Conservation (phyloP, 2,888 invertebrate genomes). For the Melieria crassipennis region DNA sequence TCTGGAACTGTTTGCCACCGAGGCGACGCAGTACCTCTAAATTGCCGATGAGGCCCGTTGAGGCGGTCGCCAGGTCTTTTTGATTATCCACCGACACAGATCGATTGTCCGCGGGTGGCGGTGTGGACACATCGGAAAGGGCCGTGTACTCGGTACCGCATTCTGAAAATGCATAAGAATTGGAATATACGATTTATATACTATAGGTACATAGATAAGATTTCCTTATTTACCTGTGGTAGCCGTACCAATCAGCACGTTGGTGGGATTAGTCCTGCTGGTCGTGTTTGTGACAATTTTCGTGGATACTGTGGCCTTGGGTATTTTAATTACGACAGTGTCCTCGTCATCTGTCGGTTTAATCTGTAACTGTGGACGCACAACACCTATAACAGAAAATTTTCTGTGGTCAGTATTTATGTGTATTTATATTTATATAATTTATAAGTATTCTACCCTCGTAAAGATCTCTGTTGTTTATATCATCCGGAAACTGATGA, state of each 20-base stretch:
- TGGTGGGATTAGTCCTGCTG: constrained; percentile 22
- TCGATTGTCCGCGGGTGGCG: constrained; percentile 64
- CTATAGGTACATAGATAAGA: too few species aligned
- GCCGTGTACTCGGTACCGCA: constrained; percentile 57
- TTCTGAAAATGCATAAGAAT: constrained; percentile 39
- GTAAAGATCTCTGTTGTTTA: constrained; percentile 69
- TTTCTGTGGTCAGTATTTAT: neutral
- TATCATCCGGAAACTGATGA: constrained; percentile 85
- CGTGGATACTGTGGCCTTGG: constrained; percentile 39
- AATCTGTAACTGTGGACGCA: constrained; percentile 74
- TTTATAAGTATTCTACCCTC: constrained; percentile 70
- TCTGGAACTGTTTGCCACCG: constrained; percentile 83
- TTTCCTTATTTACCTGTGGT: constrained; percentile 56
- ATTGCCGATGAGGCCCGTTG: constrained; percentile 67
- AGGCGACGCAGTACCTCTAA: constrained; percentile 78
- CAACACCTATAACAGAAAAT: constrained; percentile 54
- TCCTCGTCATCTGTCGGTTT: constrained; percentile 58
- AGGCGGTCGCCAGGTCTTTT: constrained; percentile 60
- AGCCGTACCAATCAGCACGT: constrained; percentile 51
- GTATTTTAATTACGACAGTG: constrained; percentile 58
- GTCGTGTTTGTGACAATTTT: constrained; percentile 38
- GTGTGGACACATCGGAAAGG: constrained; percentile 67
- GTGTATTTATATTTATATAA: neutral
- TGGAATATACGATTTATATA: too few species aligned
- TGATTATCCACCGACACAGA: constrained; percentile 50